phyloP scores from a whole-genome alignment of 2,797 vertebrate genomes.

The Sternarchorhynchus goeldii region DNA sequence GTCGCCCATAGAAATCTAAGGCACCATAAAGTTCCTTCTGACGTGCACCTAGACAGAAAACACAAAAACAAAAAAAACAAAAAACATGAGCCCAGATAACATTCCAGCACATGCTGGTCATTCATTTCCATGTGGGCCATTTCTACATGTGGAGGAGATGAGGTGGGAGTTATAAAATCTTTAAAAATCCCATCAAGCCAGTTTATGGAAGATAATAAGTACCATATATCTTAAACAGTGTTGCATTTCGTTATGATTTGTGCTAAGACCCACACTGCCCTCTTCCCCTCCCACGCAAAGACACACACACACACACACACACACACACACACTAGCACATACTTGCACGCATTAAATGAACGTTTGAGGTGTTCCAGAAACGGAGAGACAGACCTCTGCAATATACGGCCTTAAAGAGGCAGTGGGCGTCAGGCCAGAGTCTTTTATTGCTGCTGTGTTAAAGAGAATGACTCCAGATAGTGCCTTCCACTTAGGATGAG shows the following conservation, averaged over 20 bases:
- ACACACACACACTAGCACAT: conserved; percentile 6
- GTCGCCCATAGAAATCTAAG: background rate
- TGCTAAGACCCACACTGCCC: conserved; percentile 30
- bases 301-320: conserved; percentile 38
- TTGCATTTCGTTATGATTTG: conserved; percentile 52
- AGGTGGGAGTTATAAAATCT: conserved; percentile 37
- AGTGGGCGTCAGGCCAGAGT: conserved; percentile 59
- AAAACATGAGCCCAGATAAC: conserved; percentile 37
- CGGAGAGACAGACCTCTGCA: conserved; percentile 57
- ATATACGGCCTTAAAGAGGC: conserved; percentile 71
- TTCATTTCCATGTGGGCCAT: conserved; percentile 47
- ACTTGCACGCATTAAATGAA: conserved; percentile 58
- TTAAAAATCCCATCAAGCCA: conserved; percentile 52
- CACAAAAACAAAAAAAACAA: background rate
- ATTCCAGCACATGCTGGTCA: conserved; percentile 51
- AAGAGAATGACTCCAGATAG: conserved; percentile 66
- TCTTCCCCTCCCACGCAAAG: conserved; percentile 19
- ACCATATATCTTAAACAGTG: conserved; percentile 51
- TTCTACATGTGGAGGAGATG: conserved; percentile 30
- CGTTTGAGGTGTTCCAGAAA: conserved; percentile 69
- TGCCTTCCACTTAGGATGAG: conserved; percentile 61
- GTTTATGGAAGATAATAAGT: conserved; percentile 60
- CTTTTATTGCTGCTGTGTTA: conserved; percentile 68
- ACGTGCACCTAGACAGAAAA: conserved; percentile 60
- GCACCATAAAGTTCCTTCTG: conserved; percentile 47